Evolutionary conservation across 1,140 invertebrate genomes (phyloP).

Genomic region (Drosophila sp.): DNA sequence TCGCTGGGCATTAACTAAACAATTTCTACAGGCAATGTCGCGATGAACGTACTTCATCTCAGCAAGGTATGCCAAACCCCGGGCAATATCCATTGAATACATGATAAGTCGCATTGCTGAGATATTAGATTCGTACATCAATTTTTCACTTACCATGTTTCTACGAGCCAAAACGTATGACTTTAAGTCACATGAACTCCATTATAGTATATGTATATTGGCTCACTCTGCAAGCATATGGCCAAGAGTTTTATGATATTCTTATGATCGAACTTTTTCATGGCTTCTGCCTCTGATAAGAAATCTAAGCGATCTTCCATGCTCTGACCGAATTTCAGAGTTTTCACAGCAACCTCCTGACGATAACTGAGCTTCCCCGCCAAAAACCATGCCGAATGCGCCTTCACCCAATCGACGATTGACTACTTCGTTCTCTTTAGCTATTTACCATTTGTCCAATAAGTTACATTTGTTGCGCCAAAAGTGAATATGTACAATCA

Average conservation of each 20-base stretch:
- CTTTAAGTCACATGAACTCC: too few relatives aligned
- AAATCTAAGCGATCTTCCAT: too few relatives aligned
- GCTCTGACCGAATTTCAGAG: conserved; percentile 92
- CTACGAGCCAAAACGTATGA: too few relatives aligned
- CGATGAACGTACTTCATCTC: conserved; percentile 93
- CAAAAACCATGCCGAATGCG: conserved; percentile 94
- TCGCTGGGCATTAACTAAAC: conserved; percentile 91
- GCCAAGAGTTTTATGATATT: too few relatives aligned
- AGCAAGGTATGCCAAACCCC: conserved; percentile 92
- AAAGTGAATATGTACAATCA: conserved; percentile 86
- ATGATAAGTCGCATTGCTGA: conserved; percentile 90
- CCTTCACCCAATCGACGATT: conserved; percentile 94
- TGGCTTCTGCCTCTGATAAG: too few relatives aligned
- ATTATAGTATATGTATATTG: too few relatives aligned
- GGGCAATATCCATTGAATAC: conserved; percentile 94
- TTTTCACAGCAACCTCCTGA: conserved; percentile 94
- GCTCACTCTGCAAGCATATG: too few relatives aligned
- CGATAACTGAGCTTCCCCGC: conserved; percentile 90
- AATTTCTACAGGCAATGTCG: conserved; percentile 94
- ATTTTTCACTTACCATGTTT: conserved; percentile 89
- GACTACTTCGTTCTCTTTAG: conserved; percentile 92
- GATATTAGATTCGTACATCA: conserved; percentile 88
- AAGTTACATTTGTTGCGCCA: conserved; percentile 85
- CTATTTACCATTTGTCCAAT: conserved; percentile 94
- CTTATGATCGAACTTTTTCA: too few relatives aligned